phyloP scores from a whole-genome alignment of 2,888 invertebrate genomes.

The Salticus scenicus region DNA sequence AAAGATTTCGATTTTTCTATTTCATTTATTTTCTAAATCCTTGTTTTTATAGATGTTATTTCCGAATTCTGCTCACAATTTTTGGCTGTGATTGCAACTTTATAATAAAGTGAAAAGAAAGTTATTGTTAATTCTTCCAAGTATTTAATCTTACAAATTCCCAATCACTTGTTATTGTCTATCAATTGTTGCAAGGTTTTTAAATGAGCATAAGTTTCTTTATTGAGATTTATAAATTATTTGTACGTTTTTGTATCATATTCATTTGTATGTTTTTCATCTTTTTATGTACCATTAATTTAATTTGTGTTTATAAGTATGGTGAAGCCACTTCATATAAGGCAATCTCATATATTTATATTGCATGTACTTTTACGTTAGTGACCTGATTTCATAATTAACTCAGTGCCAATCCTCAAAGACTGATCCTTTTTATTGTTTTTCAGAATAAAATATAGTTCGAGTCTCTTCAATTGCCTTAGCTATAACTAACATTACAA shows the following conservation, averaged over 20 bases:
- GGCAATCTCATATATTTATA: no score
- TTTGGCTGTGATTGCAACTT: constrained; percentile 65
- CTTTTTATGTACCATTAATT: constrained; percentile 1
- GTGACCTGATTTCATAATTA: neutral
- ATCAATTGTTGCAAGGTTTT: neutral
- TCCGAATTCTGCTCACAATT: constrained; percentile 60
- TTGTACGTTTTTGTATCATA: neutral
- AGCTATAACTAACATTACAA: no score
- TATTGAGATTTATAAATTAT: neutral
- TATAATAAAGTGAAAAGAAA: neutral
- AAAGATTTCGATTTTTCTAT: constrained; percentile 33
- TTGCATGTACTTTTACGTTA: no score
- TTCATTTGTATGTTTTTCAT: neutral
- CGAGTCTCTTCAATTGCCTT: no score
- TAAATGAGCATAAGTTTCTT: neutral
- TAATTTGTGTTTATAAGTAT: constrained; percentile 31
- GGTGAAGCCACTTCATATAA: constrained; percentile 54
- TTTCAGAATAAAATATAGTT: no score
- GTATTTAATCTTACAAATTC: neutral
- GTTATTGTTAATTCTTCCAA: constrained; percentile 15
- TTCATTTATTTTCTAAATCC: neutral
- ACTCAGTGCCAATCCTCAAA: neutral
- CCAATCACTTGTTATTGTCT: neutral
- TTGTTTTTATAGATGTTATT: constrained; percentile 33
- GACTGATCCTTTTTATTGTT: neutral